Conservation (phyloP, 2,888 invertebrate species). For the Agrochola litura region DNA sequence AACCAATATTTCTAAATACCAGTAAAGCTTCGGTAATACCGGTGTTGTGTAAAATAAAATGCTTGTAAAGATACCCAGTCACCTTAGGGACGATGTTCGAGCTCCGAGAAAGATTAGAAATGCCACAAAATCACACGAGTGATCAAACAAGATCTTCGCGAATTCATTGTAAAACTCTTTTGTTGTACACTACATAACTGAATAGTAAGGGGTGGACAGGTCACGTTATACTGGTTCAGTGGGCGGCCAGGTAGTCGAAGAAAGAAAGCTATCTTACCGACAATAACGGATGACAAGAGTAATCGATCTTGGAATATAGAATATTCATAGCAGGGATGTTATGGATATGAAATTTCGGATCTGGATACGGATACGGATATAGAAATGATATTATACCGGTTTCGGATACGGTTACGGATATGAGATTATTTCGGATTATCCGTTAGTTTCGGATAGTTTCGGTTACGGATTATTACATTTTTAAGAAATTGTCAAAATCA, state of each 20-base stretch:
- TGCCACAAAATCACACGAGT: conserved; percentile 66
- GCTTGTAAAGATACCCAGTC: conserved; percentile 37
- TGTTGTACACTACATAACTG: conserved; percentile 36
- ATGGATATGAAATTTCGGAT: no score
- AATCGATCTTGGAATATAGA: conserved; percentile 37
- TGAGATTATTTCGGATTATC: no score
- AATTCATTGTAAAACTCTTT: conserved; percentile 58
- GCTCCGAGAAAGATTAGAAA: conserved; percentile 63
- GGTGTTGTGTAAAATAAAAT: conserved; percentile 45
- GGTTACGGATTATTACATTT: no score
- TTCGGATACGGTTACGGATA: no score
- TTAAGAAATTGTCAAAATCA: no score
- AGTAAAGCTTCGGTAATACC: conserved; percentile 29
- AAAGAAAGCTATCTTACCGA: conserved; percentile 36
- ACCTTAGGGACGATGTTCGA: conserved; percentile 53
- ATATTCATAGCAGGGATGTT: conserved; percentile 1
- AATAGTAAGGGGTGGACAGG: conserved; percentile 37
- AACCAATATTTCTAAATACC: conserved; percentile 31
- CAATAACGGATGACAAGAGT: conserved; percentile 32
- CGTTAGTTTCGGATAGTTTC: no score
- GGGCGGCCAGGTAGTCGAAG: conserved; percentile 34
- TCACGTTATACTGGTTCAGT: conserved; percentile 28
- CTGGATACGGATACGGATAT: no score
- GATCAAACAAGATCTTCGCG: conserved; percentile 57
- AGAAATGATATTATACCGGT: no score